Evolutionary conservation across 2,113 vertebrate species (phyloP).

Genomic region (Psephotus haematonotus): DNA sequence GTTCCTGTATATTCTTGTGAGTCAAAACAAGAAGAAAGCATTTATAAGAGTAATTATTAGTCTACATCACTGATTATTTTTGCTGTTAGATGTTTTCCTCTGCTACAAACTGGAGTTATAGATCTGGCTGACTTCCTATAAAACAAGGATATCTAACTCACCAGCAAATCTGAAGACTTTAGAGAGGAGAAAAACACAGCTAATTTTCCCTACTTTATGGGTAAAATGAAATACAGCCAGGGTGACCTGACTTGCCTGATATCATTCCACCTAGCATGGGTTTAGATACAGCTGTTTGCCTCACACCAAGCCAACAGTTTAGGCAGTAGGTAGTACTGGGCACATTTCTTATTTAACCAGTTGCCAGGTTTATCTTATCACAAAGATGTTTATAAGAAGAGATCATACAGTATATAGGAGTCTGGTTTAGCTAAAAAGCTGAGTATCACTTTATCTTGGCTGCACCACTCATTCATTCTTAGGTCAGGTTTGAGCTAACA

Average conservation of each 20-base stretch:
- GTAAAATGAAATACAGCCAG: not conserved
- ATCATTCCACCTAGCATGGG: not conserved
- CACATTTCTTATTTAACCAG: not conserved
- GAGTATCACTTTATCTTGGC: not conserved
- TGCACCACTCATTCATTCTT: not conserved
- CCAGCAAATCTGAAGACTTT: not conserved
- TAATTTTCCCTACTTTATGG: not conserved
- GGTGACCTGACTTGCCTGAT: not conserved
- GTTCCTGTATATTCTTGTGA: not conserved
- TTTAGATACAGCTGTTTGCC: not conserved
- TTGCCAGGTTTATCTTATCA: not conserved
- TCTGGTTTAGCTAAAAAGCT: not conserved
- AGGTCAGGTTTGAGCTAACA: not conserved
- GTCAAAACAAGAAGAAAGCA: not conserved
- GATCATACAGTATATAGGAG: not conserved
- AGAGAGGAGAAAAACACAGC: not conserved
- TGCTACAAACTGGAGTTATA: not conserved
- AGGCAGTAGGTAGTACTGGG: no score
- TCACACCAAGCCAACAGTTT: not conserved
- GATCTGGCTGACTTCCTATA: not conserved
- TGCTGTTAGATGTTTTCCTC: not conserved
- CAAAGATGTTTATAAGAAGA: not conserved
- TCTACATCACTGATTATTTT: not conserved
- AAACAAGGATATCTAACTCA: not conserved
- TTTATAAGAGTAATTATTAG: not conserved